phyloP scores from a whole-genome alignment of 2,797 vertebrate genomes.

The Pseudocheirus occidentalis region DNA sequence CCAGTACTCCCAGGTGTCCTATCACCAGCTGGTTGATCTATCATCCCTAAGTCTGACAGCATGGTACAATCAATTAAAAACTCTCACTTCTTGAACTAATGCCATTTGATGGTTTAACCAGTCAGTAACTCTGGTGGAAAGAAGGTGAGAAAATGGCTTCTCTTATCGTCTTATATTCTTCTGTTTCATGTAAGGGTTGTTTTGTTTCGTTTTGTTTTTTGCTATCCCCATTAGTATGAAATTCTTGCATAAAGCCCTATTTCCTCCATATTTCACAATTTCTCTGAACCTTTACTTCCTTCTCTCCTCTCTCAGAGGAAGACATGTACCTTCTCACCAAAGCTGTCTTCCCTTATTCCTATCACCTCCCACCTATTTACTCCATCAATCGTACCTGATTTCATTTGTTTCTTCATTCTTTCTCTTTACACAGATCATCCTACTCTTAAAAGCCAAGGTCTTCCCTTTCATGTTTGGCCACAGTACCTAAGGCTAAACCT shows the following conservation, averaged over 20 bases:
- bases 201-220: neutral
- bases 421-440: neutral
- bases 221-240: neutral
- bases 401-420: neutral
- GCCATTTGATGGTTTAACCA: neutral
- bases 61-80: neutral
- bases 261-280: neutral
- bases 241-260: neutral
- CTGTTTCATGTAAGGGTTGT: neutral
- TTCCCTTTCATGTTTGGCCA: neutral
- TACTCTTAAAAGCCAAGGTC: neutral
- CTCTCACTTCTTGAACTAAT: neutral
- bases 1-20: neutral
- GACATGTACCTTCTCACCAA: neutral
- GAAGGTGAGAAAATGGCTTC: neutral
- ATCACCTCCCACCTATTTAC: neutral
- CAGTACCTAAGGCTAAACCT: neutral
- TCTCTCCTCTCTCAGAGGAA: neutral
- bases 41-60: neutral
- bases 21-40: neutral
- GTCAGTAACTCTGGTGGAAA: neutral
- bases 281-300: neutral
- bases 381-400: neutral
- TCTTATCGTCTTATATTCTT: neutral
- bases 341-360: neutral